Conservation (phyloP, 1,140 invertebrate genomes). For the Thalassaphorura encarpata region DNA sequence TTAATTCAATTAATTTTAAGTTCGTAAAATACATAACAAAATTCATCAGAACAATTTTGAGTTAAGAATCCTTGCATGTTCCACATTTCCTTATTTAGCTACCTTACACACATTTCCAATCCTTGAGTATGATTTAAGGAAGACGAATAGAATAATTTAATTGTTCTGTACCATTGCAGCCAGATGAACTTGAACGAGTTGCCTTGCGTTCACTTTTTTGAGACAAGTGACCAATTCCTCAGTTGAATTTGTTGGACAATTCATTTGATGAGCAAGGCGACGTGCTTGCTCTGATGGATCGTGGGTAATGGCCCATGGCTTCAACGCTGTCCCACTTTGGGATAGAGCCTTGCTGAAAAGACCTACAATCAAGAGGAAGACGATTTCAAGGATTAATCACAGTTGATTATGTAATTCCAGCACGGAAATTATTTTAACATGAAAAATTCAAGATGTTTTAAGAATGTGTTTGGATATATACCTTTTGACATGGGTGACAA, state of each 20-base stretch:
- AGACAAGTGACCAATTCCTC: neutral
- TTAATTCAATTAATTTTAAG: no score
- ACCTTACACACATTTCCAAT: neutral
- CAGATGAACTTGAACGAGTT: slow-evolving; percentile 6
- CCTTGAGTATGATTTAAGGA: neutral
- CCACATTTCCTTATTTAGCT: neutral
- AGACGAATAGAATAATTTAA: neutral
- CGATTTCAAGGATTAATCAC: neutral
- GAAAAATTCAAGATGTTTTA: neutral
- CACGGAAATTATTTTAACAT: neutral
- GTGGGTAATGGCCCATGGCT: neutral
- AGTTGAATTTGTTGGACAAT: neutral
- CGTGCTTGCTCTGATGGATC: neutral
- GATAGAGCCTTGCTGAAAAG: neutral
- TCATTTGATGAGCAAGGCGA: neutral
- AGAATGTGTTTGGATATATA: neutral
- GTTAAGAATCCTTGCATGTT: no score
- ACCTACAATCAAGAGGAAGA: no score
- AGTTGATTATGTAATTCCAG: no score
- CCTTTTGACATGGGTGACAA: neutral
- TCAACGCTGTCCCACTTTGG: neutral
- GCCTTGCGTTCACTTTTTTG: neutral
- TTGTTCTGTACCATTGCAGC: neutral
- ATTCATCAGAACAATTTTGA: no score
- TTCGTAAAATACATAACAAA: no score